Evolutionary conservation across 2,113 vertebrate genomes (phyloP).

Genomic region (Calyptommatus sinebrachiatus): DNA sequence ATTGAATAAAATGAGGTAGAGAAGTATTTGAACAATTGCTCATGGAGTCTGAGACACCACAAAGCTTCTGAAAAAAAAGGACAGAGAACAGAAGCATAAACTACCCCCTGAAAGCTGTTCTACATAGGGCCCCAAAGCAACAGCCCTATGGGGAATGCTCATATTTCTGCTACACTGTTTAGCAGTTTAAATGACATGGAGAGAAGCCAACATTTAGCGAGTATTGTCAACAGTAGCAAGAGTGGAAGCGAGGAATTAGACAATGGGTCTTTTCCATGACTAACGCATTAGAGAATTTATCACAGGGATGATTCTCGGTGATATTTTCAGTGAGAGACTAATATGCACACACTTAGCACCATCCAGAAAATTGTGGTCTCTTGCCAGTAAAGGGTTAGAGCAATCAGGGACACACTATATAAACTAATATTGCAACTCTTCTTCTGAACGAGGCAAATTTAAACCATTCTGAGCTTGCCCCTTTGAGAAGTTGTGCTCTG

Average conservation of each 20-base stretch:
- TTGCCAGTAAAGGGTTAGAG: no score
- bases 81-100: not conserved
- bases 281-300: fast-evolving
- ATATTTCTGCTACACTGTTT: conserved; percentile 1
- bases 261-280: conserved; percentile 13
- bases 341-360: not conserved
- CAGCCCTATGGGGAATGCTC: conserved; percentile 8
- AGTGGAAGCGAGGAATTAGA: not conserved
- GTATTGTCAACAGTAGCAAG: not conserved
- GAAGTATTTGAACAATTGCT: conserved; percentile 34
- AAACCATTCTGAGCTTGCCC: no score
- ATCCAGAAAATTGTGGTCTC: no score
- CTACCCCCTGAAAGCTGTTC: not conserved
- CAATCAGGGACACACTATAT: no score
- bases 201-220: not conserved
- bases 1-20: conserved; percentile 23
- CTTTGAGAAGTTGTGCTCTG: no score
- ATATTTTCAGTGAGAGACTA: not conserved
- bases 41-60: conserved; percentile 10
- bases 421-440: no score
- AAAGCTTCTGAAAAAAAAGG: conserved; percentile 24
- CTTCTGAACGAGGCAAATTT: no score
- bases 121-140: conserved; percentile 1
- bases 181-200: not conserved
- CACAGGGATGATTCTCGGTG: not conserved